phyloP scores from a whole-genome alignment of 1,140 invertebrate species.

The Dreissena rostriformis region DNA sequence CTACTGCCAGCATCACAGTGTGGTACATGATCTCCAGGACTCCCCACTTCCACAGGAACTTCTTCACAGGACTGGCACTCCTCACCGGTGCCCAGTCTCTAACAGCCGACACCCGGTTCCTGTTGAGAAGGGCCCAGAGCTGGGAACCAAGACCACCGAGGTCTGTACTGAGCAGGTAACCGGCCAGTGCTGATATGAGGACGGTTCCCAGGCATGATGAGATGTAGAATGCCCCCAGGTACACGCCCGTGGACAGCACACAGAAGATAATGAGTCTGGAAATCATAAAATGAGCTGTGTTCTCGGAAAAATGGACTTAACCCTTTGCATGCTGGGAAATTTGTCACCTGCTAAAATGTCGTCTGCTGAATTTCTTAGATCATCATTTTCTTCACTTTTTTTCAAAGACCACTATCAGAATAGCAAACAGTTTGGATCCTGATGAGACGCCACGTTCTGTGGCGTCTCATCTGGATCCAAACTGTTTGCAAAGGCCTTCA shows the following conservation, averaged over 20 bases:
- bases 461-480: too few relatives aligned
- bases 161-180: constrained; percentile 78
- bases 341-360: too few relatives aligned
- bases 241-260: constrained; percentile 68
- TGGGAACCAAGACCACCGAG: constrained; percentile 71
- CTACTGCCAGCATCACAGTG: constrained; percentile 67
- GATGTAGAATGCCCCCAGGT: constrained; percentile 72
- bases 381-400: too few relatives aligned
- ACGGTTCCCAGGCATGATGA: constrained; percentile 67
- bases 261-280: constrained; percentile 73
- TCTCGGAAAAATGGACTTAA: too few relatives aligned
- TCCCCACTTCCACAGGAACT: constrained; percentile 74
- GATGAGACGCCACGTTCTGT: too few relatives aligned
- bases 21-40: constrained; percentile 74
- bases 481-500: too few relatives aligned
- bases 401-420: too few relatives aligned
- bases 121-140: constrained; percentile 55
- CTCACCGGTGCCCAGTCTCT: constrained; percentile 43
- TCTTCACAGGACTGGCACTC: background rate
- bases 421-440: too few relatives aligned
- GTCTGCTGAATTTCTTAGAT: too few relatives aligned
- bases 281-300: constrained; percentile 39
- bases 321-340: too few relatives aligned
- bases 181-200: constrained; percentile 70
- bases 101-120: constrained; percentile 67